phyloP scores from a whole-genome alignment of 2,888 invertebrate species.

The Calliphora vomitoria region DNA sequence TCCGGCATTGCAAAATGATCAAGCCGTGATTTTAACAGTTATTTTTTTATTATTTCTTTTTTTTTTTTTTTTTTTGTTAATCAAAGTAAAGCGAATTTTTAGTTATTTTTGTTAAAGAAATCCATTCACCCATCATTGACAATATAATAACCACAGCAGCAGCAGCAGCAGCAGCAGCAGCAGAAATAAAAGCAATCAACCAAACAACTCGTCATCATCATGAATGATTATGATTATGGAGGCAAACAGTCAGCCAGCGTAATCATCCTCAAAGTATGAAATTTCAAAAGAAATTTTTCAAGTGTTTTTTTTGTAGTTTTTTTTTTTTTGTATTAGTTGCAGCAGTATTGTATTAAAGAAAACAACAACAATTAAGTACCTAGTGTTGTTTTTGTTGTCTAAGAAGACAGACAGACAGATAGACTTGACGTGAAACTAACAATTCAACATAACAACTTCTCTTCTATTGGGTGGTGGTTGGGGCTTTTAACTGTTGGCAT shows the following conservation, averaged over 20 bases:
- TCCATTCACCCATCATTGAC: slow-evolving; percentile 68
- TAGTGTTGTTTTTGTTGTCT: not conserved
- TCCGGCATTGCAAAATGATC: slow-evolving; percentile 68
- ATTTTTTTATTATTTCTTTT: slow-evolving; percentile 46
- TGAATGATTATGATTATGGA: slow-evolving; percentile 7
- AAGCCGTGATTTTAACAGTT: slow-evolving; percentile 33
- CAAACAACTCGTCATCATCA: slow-evolving; percentile 33
- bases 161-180: slow-evolving; percentile 10
- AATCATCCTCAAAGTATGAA: slow-evolving; percentile 64
- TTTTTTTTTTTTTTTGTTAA: slow-evolving; percentile 12
- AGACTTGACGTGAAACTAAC: slow-evolving; percentile 43
- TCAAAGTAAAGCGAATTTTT: slow-evolving; percentile 60
- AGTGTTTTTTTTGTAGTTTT: slow-evolving; percentile 21
- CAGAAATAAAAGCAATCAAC: slow-evolving; percentile 42
- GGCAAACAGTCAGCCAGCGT: not conserved
- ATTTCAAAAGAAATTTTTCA: slow-evolving; percentile 63
- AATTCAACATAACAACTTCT: slow-evolving; percentile 14
- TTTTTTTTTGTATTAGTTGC: too few relatives aligned
- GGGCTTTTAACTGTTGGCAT: not conserved
- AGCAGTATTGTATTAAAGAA: not conserved
- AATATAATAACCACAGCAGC: slow-evolving; percentile 57
- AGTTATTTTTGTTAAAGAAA: slow-evolving; percentile 52
- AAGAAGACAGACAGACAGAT: not conserved
- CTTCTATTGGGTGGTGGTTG: slow-evolving; percentile 39
- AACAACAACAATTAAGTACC: slow-evolving; percentile 26